Evolutionary conservation across 2,797 vertebrate species (phyloP).

Genomic region (Cryptoblepharus egeriae): DNA sequence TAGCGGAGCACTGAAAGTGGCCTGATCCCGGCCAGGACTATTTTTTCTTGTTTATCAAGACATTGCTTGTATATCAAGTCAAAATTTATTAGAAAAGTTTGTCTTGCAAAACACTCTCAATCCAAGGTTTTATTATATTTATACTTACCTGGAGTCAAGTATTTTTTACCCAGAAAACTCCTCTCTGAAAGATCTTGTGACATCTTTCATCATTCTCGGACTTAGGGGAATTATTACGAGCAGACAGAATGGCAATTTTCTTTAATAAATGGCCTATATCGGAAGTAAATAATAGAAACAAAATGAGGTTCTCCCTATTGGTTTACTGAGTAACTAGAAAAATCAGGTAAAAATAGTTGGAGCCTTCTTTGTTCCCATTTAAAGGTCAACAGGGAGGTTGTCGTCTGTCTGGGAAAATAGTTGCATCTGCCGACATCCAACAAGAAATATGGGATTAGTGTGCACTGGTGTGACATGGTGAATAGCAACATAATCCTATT

Average conservation of each 20-base stretch:
- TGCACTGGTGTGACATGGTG: not conserved
- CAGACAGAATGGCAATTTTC: slow-evolving; percentile 21
- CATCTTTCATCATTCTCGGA: not conserved
- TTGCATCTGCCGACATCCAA: not conserved
- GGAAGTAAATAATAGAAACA: slow-evolving; percentile 29
- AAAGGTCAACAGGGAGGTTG: not conserved
- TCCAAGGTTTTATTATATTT: too few relatives aligned
- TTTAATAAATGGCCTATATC: slow-evolving; percentile 16
- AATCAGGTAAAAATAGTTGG: not conserved
- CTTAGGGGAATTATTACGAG: slow-evolving; percentile 12
- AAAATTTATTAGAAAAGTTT: too few relatives aligned
- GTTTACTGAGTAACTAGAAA: slow-evolving; percentile 9
- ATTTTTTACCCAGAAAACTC: not conserved
- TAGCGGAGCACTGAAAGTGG: too few relatives aligned
- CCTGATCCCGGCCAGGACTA: too few relatives aligned
- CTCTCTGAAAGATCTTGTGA: slow-evolving; percentile 7
- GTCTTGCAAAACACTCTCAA: too few relatives aligned
- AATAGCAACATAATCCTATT: too few relatives aligned
- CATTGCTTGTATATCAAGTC: too few relatives aligned
- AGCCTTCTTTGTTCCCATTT: not conserved
- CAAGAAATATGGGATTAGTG: not conserved
- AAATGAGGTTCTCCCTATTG: slow-evolving; percentile 12
- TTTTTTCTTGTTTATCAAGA: too few relatives aligned
- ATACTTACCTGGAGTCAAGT: slow-evolving; percentile 10
- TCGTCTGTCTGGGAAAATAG: not conserved